Evolutionary conservation across 2,113 vertebrate species (phyloP).

Genomic region (Protobothrops flavoviridis): DNA sequence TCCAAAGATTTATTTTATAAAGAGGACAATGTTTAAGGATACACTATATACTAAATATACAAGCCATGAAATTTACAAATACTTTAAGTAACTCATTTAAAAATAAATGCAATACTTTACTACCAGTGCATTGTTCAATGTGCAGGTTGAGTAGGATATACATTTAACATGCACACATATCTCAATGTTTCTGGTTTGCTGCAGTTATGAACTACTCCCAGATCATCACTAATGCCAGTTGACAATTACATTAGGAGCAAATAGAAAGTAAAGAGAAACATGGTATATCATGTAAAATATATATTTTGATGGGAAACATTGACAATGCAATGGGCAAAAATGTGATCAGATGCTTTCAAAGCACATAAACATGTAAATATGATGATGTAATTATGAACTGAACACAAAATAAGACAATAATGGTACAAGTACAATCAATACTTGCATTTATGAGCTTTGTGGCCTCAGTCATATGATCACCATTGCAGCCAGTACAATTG

Average conservation of each 20-base stretch:
- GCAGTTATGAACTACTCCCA: constrained; percentile 61
- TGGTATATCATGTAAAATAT: constrained; percentile 34
- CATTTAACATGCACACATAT: not conserved
- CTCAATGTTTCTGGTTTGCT: constrained; percentile 51
- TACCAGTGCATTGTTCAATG: constrained; percentile 26
- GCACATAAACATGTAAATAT: constrained; percentile 12
- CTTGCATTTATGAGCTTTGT: not conserved
- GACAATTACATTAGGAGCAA: constrained; percentile 46
- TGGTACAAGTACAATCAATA: not conserved
- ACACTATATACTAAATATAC: not conserved
- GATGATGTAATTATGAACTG: constrained; percentile 17
- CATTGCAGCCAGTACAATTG: not conserved
- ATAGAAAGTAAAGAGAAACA: constrained; percentile 54
- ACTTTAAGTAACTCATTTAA: constrained; percentile 9
- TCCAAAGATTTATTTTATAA: not conserved
- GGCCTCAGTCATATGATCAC: not conserved
- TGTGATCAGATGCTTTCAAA: not conserved
- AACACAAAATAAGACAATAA: not conserved
- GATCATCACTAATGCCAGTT: constrained; percentile 53
- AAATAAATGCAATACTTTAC: constrained; percentile 39
- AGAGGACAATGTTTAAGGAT: not conserved
- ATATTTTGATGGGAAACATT: constrained; percentile 32
- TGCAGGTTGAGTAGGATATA: not conserved
- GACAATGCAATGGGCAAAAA: not conserved
- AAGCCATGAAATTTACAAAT: constrained; percentile 6